Base-by-base conservation (phyloP, 2,888 invertebrate genomes). In the Baccha elongata region DNA sequence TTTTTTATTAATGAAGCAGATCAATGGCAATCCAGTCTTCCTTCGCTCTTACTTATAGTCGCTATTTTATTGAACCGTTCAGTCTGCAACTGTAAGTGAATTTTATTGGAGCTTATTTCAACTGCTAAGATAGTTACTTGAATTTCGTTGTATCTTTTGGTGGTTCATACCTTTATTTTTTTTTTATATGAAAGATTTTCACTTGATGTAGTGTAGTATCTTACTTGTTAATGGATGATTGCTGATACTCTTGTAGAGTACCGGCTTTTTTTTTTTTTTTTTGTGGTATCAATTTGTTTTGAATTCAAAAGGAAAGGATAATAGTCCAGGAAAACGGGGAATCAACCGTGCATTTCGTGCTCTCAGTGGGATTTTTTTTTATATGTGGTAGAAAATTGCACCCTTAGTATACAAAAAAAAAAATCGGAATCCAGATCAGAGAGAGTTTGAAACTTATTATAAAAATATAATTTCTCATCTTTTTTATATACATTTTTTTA, bases 251-350 rank as follows among this genome's bases (percentile, higher is more conserved):
- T 23, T 19, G 11, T 2, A 1, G 6, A 37, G 72, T 71, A 46
- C 26, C n/a, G n/a, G 11, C 11, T 32, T 58, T 23, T 21, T 64
- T 7, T 11, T 60, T 60, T 50, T 40, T 35, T 35, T 19, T 72
- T 62, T 62, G 52, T 50, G 21, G 40, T 23, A 15, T 62, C 67
- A 73, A 73, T 79, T 79, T 67, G 73, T 73, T 62, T 72, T 65
- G 72, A 52, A 65, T 52, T 64, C 53, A 32, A 60, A 58, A 55
- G 29, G 52, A 44, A 44, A 40, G 3, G n/a, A n/a, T n/a, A n/a
- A n/a, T n/a, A n/a, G n/a, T n/a, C n/a, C n/a, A n/a, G n/a, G n/a
- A n/a, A n/a, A n/a, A n/a, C n/a, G n/a, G n/a, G n/a, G n/a, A n/a
- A n/a, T n/a, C n/a, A n/a, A n/a, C n/a, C n/a, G n/a, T n/a, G n/a